Evolutionary conservation across 2,888 invertebrate genomes (phyloP).

Genomic region (Agrenia bidenticulata): DNA sequence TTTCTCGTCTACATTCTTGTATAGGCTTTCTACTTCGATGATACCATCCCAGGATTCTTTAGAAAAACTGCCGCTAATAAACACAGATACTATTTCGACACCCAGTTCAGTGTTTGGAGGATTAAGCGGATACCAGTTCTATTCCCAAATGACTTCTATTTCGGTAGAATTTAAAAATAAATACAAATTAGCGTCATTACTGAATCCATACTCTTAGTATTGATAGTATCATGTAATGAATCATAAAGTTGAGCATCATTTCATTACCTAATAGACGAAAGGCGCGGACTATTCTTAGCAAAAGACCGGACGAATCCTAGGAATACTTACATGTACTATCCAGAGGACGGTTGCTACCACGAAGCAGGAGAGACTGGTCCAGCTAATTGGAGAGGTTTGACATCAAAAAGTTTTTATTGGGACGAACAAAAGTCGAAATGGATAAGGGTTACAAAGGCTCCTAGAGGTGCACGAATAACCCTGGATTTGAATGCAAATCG

Average conservation of each 20-base stretch:
- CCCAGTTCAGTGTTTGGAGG: constrained; percentile 30
- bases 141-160: constrained; percentile 31
- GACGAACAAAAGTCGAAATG: constrained; percentile 24
- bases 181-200: too few relatives aligned
- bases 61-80: constrained; percentile 16
- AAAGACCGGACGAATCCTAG: constrained; percentile 26
- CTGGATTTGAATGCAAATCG: constrained; percentile 23
- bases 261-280: constrained; percentile 16
- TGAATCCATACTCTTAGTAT: too few relatives aligned
- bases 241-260: neutral
- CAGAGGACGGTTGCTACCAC: constrained; percentile 10
- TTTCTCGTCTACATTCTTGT: too few relatives aligned
- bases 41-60: constrained; percentile 29
- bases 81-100: constrained; percentile 30
- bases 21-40: constrained; percentile 11
- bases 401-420: constrained; percentile 26
- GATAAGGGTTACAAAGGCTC: constrained; percentile 20
- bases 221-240: neutral
- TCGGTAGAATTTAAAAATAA: constrained; percentile 7
- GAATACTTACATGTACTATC: constrained; percentile 24
- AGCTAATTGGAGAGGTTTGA: constrained; percentile 26
- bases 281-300: constrained; percentile 25
- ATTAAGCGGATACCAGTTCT: constrained; percentile 26
- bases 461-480: constrained; percentile 1
- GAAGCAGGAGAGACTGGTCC: constrained; percentile 5